phyloP scores from a whole-genome alignment of 2,888 invertebrate species.

The Allygus modestus region DNA sequence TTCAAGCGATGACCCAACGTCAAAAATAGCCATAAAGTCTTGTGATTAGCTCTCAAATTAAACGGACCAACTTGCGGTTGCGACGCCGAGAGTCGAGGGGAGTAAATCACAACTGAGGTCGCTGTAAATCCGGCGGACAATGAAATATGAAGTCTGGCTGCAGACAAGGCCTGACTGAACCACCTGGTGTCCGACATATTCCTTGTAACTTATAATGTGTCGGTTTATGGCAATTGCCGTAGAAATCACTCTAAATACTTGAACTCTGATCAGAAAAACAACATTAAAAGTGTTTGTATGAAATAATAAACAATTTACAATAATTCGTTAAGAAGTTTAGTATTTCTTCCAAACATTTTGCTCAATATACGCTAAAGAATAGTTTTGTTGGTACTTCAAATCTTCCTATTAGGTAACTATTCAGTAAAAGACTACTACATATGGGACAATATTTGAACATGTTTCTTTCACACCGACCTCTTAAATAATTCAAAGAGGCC shows the following conservation, averaged over 20 bases:
- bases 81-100: neutral
- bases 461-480: conserved; percentile 11
- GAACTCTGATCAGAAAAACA: too few species aligned
- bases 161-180: neutral
- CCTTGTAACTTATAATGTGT: too few species aligned
- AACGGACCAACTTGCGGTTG: neutral
- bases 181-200: neutral
- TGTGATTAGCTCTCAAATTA: conserved; percentile 37
- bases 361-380: too few species aligned
- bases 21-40: conserved; percentile 7
- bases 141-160: conserved; percentile 16
- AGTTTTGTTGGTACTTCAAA: too few species aligned
- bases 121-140: conserved; percentile 6
- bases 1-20: conserved; percentile 15
- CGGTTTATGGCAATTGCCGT: too few species aligned
- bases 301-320: too few species aligned
- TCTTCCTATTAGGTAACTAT: too few species aligned
- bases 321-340: too few species aligned
- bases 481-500: conserved; percentile 42
- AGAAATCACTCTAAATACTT: too few species aligned
- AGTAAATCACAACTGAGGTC: conserved; percentile 23
- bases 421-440: neutral
- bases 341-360: too few species aligned
- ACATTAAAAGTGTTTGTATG: too few species aligned
- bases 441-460: neutral